Base-by-base conservation (phyloP, 2,113 vertebrate genomes). In the Panurus biarmicus region DNA sequence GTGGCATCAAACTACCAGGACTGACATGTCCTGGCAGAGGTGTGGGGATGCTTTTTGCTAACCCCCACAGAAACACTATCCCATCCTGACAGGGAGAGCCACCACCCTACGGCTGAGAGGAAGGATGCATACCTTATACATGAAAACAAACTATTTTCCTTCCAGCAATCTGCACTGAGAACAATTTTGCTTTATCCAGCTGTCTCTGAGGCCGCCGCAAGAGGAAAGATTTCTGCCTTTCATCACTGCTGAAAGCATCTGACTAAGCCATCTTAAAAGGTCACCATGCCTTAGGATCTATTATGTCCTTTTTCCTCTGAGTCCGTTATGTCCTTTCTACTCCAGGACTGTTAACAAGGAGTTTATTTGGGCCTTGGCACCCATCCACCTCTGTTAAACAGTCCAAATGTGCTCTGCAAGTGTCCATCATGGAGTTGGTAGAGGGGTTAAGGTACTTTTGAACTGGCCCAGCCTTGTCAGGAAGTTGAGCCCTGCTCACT, bases 241-340 rank as follows among this genome's bases (percentile, higher is more conserved):
- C 86, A 31, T 84, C 71, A 62, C 89, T 66, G 50, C 91, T 73
- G 79, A 93, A 86, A 93, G 77, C 79, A 67, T 83, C 94, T 94
- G 92, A 48, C 87, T 78, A 71, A 88, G 53, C 60, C 81, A 36
- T 77, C 60, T 48, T 54, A 21, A 83, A 92, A 94, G 94, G 94
- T 91, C 92, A 71, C 10, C 54, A 1, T 69, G 72, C 84, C 91
- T 96, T 23, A 51, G 67, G 81, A 95, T 69, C 70, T 64, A 8
- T 29, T 57, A 40, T 16, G 64, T 81, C 75, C 76, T 91, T 90
- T 85, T 69, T 36, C 57, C 54, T 91, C 89, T 7, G 26, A 14
- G 33, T 73, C 78, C 42, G 36, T 83, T 70, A 42, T 70, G 78
- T 83, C 31, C 87, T 76, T 48, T 80, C 61, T 6, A 20, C 69